Base-by-base conservation (phyloP, 1,140 invertebrate genomes). In the Mercenaria mercenaria region DNA sequence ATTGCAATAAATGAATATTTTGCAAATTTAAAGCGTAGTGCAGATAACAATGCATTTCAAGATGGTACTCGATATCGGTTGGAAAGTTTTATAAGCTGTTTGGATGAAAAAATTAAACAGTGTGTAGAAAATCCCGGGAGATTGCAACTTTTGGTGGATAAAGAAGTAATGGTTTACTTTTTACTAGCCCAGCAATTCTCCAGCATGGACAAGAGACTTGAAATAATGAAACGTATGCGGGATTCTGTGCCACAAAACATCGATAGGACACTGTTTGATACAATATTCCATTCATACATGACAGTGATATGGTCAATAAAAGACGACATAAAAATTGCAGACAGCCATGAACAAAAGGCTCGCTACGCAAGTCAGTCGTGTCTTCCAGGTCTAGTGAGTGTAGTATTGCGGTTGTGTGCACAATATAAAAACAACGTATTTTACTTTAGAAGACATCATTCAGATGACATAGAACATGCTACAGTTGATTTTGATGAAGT, bases 371-470 rank as follows among this genome's bases (percentile, higher is more conserved):
- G 26, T 64, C 26, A 64, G 6, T 64, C 26, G 3, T 29, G 59
- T 64, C 10, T 64, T 8, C 59, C 59, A 8, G 59, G 59, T 10
- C n/a, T 64, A 26, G 59, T 29, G 1, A 64, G 59, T 64, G 29
- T 64, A 29, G n/a, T 64, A 29, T 29, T 64, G 15, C 1, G 59
- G 29, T 15, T 64, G n/a, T 64, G 59, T 29, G n/a, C n/a, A 11
- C 59, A 64, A 64, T 64, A 64, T n/a, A 64, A 64, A 64, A 64
- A 64, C 59, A 64, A 64, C n/a, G 26, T 64, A 10, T 64, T 64
- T 15, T 64, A 64, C 59, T 64, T 64, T 29, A 64, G 59, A 64
- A 64, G 59, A 15, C 59, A 64, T 29, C n/a, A 64, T 20, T 64
- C 59, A n/a, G 26, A 64, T n/a, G 26, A 64, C 26, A 23, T 64